Evolutionary conservation across 2,113 vertebrate species (phyloP).

Genomic region (Columbina picui): DNA sequence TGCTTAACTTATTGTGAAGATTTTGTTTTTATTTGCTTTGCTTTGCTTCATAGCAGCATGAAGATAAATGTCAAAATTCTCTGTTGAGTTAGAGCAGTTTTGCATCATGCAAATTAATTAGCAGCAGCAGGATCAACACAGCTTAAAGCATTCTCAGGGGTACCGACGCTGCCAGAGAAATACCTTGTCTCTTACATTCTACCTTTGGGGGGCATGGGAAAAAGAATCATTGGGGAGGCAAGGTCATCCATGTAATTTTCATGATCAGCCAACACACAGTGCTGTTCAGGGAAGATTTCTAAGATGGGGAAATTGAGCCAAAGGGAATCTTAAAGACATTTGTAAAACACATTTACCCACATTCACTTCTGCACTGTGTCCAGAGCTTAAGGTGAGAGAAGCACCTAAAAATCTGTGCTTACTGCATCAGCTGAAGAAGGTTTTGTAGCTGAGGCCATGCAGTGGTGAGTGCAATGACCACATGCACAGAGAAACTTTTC

Average conservation of each 20-base stretch:
- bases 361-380: background rate
- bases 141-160: background rate
- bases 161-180: background rate
- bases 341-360: background rate
- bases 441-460: background rate
- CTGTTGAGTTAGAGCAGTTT: background rate
- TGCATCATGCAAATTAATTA: background rate
- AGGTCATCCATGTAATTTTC: background rate
- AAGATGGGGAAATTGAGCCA: background rate
- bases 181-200: background rate
- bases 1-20: background rate
- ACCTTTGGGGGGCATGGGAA: fast-evolving
- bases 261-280: background rate
- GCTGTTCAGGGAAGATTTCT: background rate
- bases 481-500: background rate
- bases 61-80: background rate
- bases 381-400: background rate
- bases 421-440: background rate
- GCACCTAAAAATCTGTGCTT: background rate
- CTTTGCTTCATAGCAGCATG: background rate
- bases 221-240: background rate
- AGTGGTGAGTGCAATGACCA: background rate
- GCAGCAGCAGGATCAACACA: background rate
- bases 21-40: background rate
- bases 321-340: background rate